Evolutionary conservation across 2,888 invertebrate genomes (phyloP).

Genomic region (Cecidostiba fungosa): DNA sequence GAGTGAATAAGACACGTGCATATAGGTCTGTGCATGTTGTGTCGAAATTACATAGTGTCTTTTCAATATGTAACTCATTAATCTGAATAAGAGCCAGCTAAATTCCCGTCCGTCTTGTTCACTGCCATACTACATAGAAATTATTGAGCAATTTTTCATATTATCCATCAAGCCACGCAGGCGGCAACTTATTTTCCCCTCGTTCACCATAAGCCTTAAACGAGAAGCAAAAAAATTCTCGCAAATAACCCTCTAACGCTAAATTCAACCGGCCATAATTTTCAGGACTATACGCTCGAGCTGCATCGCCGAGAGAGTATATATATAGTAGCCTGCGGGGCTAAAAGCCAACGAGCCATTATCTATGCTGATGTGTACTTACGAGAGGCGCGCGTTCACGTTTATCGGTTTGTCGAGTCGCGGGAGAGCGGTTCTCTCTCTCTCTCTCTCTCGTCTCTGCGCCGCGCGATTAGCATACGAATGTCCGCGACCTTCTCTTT

Average conservation of each 20-base stretch:
- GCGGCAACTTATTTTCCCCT: neutral
- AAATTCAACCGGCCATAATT: neutral
- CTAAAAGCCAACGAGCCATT: constrained; percentile 64
- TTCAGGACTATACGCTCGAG: constrained; percentile 1
- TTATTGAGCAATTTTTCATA: no score
- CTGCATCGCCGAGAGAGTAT: neutral
- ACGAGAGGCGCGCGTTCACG: constrained; percentile 65
- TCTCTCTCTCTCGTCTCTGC: constrained; percentile 43
- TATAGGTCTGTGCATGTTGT: no score
- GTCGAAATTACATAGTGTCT: no score
- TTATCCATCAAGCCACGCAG: no score
- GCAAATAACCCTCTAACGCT: constrained; percentile 3
- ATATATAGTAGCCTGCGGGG: constrained; percentile 57
- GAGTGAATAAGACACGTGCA: no score
- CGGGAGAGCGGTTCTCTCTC: constrained; percentile 41
- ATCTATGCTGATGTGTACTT: constrained; percentile 66
- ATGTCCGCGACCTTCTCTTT: constrained; percentile 73
- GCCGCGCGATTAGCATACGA: constrained; percentile 73
- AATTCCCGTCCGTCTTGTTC: no score
- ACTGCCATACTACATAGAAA: no score
- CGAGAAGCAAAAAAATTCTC: neutral
- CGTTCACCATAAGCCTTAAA: no score
- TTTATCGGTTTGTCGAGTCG: constrained; percentile 70
- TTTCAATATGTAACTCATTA: no score
- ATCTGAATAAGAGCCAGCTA: no score